Evolutionary conservation across 2,888 invertebrate genomes (phyloP), one percentile per base, ranked within the genome.

Genomic region (Noctuana brunneofusca): DNA sequence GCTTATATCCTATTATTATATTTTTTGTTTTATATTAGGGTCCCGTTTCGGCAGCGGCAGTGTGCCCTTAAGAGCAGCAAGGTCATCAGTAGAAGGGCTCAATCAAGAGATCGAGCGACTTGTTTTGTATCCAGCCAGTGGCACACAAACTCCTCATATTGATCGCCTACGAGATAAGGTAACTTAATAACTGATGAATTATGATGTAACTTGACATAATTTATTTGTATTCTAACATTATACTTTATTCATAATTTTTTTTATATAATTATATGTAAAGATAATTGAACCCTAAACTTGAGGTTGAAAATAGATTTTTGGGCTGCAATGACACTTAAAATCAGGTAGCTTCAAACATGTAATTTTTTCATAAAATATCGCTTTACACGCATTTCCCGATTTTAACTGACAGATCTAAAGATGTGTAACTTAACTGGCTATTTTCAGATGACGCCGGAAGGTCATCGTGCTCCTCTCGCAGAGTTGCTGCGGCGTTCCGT

Each of bases 101-200:
- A 97, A 97, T 85, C 96, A 96, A 83, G 97, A 97, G 88, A 96
- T 97, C 67, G 97, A 97, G 85, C 93, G 94, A 79, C 93, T 96
- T 64, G 96, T 96, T 64, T 88, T 96, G 54, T 88, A 86, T 65
- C 91, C 92, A 6, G 92, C 92, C 18, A 87, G 89, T 65, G 91
- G 91, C 58, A 90, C 92, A 1, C 92, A 92, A 68, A 89, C 92
- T 14, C 86, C 89, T 41, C 87, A 89, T 67, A 70, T 87, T 32
- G 92, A 91, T 68, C 84, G 92, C 70, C 91, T 94, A 76, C 92
- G 93, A 76, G 94, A 94, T 76, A 94, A 94, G 92, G 95, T 94
- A 76, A 72, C 14, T n/a, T n/a, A n/a, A n/a, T n/a, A n/a, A n/a
- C n/a, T n/a, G n/a, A n/a, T n/a, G n/a, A n/a, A n/a, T n/a, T n/a